Percentiles rank a stretch among this genome's conserved stretches.
Conservation (phyloP, 2,888 invertebrate species). For the Acronicta leporina region DNA sequence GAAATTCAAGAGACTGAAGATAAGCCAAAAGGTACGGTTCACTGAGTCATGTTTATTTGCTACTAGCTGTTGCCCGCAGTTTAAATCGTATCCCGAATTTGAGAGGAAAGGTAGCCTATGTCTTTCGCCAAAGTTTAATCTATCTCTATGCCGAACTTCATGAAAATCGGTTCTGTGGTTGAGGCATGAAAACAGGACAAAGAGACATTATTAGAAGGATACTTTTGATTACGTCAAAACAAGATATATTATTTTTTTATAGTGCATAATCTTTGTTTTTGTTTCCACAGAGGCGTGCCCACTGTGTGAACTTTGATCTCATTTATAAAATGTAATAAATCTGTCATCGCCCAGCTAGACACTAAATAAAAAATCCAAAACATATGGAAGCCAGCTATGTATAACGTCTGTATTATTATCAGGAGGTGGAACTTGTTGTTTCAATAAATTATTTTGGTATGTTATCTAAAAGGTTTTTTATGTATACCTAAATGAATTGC, state of each 20-base stretch:
- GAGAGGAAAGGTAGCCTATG: too few species aligned
- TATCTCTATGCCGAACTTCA: too few species aligned
- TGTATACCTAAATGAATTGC: background rate
- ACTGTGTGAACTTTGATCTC: conserved; percentile 31
- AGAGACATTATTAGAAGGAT: too few species aligned
- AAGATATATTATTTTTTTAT: background rate
- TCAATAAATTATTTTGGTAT: background rate
- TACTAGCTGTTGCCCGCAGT: too few species aligned
- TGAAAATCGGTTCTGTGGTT: too few species aligned
- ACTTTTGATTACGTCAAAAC: too few species aligned
- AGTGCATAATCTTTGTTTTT: background rate
- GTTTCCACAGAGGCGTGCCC: background rate
- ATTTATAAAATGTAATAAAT: conserved; percentile 14
- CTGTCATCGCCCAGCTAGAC: conserved; percentile 24
- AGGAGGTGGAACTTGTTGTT: background rate
- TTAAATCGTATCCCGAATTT: too few species aligned
- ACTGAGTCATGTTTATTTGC: too few species aligned
- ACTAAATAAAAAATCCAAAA: conserved; percentile 31
- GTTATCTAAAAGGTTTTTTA: background rate
- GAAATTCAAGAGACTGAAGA: too few species aligned
- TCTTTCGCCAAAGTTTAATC: too few species aligned
- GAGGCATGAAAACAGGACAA: too few species aligned
- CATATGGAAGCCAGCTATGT: conserved; percentile 34
- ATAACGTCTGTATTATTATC: conserved; percentile 33
- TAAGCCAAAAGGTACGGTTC: too few species aligned